Conservation (phyloP, 1,140 invertebrate species). For the honey bee (Apis mellifera) region Amel_HAv3.1 CM009931.2:22317001-22317500, state of each 20-base stretch:
- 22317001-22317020: background rate
- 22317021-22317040: slow-evolving; percentile 54
- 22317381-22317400: slow-evolving; percentile 44
- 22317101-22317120: slow-evolving; percentile 52
- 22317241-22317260: slow-evolving; percentile 60
- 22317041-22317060: slow-evolving; percentile 49
- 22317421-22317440: too few relatives aligned
- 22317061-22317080: slow-evolving; percentile 27
- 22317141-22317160: too few relatives aligned
- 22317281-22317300: slow-evolving; percentile 74
- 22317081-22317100: slow-evolving; percentile 63
- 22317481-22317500: slow-evolving; percentile 49
- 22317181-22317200: slow-evolving; percentile 52
- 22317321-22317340: slow-evolving; percentile 69
- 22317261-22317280: slow-evolving; percentile 72
- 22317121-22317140: slow-evolving; percentile 27
- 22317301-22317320: slow-evolving; percentile 76
- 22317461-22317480: slow-evolving; percentile 33
- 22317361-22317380: slow-evolving; percentile 68
- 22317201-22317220: slow-evolving; percentile 6
- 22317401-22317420: background rate
- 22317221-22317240: slow-evolving; percentile 33
- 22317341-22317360: slow-evolving; percentile 70
- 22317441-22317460: background rate
- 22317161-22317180: too few relatives aligned